Evolutionary conservation across 2,888 invertebrate genomes (phyloP).

Genomic region (Alentia gelatinosa): DNA sequence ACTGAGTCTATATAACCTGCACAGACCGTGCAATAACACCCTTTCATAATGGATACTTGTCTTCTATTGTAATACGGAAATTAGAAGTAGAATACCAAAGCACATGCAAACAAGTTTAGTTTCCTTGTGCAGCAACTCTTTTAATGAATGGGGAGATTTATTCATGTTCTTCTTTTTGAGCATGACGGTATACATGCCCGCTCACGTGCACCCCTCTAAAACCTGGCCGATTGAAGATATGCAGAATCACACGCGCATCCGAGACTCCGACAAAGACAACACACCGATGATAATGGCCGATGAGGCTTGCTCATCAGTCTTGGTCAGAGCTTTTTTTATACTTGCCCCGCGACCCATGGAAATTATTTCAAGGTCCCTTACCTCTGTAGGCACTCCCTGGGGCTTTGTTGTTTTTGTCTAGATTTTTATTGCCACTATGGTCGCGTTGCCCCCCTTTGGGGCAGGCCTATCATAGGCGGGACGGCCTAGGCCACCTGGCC

Average conservation of each 20-base stretch:
- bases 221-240: background rate
- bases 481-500: background rate
- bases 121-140: no score
- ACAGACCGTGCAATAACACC: no score
- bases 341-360: background rate
- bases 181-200: background rate
- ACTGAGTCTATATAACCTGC: no score
- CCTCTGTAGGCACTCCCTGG: background rate
- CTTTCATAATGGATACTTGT: no score
- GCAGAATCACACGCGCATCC: background rate
- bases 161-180: background rate
- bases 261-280: background rate
- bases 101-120: no score
- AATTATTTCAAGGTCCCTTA: background rate
- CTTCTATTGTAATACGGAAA: no score
- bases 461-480: background rate
- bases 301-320: background rate
- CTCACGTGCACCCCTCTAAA: background rate
- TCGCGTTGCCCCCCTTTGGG: background rate
- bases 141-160: no score
- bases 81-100: no score
- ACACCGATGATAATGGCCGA: background rate
- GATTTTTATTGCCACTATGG: background rate
- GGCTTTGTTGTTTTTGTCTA: conserved; percentile 4
- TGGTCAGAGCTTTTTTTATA: background rate